These are phyloP conservation scores for Microplitis demolitor DNA, from an alignment of 1,140 invertebrate genomes.

Conservation along the genomic window DNA sequence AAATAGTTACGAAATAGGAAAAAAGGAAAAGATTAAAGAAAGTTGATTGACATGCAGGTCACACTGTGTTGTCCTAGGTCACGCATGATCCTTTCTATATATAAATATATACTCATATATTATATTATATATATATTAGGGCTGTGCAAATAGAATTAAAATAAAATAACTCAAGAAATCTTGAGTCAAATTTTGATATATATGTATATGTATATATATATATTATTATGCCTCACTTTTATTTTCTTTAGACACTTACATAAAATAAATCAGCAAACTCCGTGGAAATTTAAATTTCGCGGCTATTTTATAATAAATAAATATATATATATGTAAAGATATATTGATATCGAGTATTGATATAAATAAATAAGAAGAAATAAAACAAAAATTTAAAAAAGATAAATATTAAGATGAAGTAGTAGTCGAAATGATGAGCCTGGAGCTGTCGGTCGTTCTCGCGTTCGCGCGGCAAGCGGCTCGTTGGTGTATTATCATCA, in stretches of 20 bases:
- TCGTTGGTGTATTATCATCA: not conserved
- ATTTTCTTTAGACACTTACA: not conserved
- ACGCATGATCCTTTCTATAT: constrained; percentile 49
- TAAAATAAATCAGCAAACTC: too few relatives aligned
- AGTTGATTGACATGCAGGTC: constrained; percentile 59
- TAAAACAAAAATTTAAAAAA: not conserved
- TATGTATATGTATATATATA: not conserved
- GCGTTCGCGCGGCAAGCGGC: constrained; percentile 40
- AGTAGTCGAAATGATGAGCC: constrained; percentile 7
- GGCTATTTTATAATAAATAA: too few relatives aligned
- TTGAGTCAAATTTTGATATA: not conserved
- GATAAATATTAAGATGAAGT: not conserved
- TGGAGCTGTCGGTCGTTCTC: not conserved
- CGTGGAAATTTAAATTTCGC: too few relatives aligned
- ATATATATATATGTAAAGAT: too few relatives aligned
- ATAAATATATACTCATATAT: constrained; percentile 9
- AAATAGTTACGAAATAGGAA: constrained; percentile 25
- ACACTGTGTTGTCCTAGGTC: constrained; percentile 62
- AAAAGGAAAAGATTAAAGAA: constrained; percentile 46
- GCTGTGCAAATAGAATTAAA: too few relatives aligned
- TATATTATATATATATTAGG: not conserved
- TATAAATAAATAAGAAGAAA: not conserved
- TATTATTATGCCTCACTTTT: not conserved
- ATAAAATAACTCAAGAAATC: too few relatives aligned
- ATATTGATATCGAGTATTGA: too few relatives aligned